A percentile compares a stretch with the other conserved stretches of the same genome.
These are phyloP conservation scores for Sebastes matsubarae DNA, from an alignment of 2,797 vertebrate species.

Conservation along the genomic window DNA sequence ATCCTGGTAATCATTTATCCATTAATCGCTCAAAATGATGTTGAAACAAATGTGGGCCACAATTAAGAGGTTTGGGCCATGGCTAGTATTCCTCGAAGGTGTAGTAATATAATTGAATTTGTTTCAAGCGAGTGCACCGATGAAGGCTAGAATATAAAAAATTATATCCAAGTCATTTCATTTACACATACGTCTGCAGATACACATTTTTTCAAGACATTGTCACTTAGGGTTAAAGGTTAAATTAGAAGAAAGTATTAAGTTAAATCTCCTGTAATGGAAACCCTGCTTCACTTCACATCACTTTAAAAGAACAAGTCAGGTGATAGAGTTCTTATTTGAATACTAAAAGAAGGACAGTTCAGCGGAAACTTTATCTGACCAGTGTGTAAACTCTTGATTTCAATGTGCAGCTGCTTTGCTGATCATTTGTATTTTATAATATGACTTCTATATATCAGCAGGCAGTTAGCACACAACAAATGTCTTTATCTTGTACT, in stretches of 20 bases:
- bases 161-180: rapidly evolving
- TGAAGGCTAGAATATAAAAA: too few species aligned
- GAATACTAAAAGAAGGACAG: neutral
- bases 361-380: neutral
- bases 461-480: neutral
- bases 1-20: too few species aligned
- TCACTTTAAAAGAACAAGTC: neutral
- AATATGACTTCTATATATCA: neutral
- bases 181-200: too few species aligned
- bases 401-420: neutral
- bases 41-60: too few species aligned
- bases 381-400: neutral
- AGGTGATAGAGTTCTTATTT: neutral
- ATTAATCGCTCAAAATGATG: too few species aligned
- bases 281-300: neutral
- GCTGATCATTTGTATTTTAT: rapidly evolving
- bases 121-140: rapidly evolving
- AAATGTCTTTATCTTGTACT: neutral
- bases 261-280: neutral
- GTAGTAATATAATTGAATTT: too few species aligned
- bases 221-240: neutral
- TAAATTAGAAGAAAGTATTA: too few species aligned
- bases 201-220: neutral
- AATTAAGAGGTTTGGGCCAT: too few species aligned
- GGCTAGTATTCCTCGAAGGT: too few species aligned